Base-by-base conservation (phyloP, 2,797 vertebrate species). In the Borostomias antarcticus region DNA sequence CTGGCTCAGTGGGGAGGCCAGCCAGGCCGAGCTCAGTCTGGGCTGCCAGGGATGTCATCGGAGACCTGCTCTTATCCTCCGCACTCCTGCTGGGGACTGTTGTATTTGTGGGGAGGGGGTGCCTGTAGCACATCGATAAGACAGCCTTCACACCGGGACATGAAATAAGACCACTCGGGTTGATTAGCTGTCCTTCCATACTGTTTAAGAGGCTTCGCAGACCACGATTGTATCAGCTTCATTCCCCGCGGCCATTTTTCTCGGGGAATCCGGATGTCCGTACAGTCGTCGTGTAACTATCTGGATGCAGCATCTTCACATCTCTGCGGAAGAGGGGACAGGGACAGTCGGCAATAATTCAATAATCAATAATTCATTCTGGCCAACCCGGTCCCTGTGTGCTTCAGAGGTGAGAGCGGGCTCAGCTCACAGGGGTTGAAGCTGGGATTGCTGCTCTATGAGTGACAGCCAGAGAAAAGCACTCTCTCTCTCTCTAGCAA, bases 11-110 rank as follows among this genome's bases (percentile, higher is more conserved):
- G 74, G 74, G n/a, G 73, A 66, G 67, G 62, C 60, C 70, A n/a
- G n/a, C n/a, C n/a, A n/a, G n/a, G n/a, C n/a, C n/a, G n/a, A n/a
- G n/a, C n/a, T n/a, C 67, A 26, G 1, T 70, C 59, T 59, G 58
- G 40, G 62, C 80, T 80, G 82, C 67, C 70, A 83, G 82, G 56
- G 72, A 83, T 82, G 78, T 81, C 74, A 64, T n/a, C n/a, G 62
- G 64, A 89, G 82, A 86, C 74, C 78, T 81, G 53, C 67, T 72
- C 80, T 90, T 89, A 91, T 90, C 85, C 80, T 59, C 58, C 19
- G 58, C 76, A 76, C 76, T 77, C 82, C 82, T 74, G 79, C 78
- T 77, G 83, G 72, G 79, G 74, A 73, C 71, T 74, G 78, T 86
- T 89, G 80, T 90, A 78, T 82, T n/a, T n/a, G n/a, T n/a, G n/a